These are phyloP conservation scores for Quadriops clusia DNA, from an alignment of 2,888 invertebrate species.

Conservation along the genomic window DNA sequence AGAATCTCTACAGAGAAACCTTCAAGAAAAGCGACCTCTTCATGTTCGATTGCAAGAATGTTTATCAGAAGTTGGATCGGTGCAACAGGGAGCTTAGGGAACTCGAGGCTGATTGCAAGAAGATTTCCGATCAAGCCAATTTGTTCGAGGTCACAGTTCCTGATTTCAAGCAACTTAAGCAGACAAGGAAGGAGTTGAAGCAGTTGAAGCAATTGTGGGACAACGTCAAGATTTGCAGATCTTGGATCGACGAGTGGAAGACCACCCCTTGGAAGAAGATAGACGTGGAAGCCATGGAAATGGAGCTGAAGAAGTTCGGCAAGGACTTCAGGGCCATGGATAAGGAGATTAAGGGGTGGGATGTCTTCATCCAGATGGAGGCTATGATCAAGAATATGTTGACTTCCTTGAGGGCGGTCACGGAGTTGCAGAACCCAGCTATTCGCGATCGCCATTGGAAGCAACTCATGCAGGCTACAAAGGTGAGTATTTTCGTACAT, in stretches of 20 bases:
- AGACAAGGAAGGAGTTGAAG: conserved; percentile 65
- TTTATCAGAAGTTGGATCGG: conserved; percentile 58
- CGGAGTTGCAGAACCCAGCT: conserved; percentile 88
- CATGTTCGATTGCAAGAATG: conserved; percentile 50
- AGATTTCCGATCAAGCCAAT: conserved; percentile 58
- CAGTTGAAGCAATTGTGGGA: conserved; percentile 81
- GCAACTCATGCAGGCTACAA: conserved; percentile 85
- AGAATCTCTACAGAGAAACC: conserved; percentile 62
- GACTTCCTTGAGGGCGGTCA: conserved; percentile 83
- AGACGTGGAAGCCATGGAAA: conserved; percentile 88
- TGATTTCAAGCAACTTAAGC: conserved; percentile 66
- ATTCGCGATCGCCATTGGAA: conserved; percentile 90
- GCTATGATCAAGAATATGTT: conserved; percentile 80
- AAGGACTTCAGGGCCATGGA: conserved; percentile 72
- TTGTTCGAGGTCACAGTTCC: conserved; percentile 80
- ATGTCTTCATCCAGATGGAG: conserved; percentile 70
- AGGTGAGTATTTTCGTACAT: conserved; percentile 41
- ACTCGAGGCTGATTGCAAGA: conserved; percentile 57
- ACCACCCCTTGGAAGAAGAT: conserved; percentile 88
- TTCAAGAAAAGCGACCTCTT: conserved; percentile 52
- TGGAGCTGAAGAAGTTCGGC: conserved; percentile 84
- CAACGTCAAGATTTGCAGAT: conserved; percentile 67
- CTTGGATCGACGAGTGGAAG: conserved; percentile 85
- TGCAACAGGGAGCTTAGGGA: conserved; percentile 50
- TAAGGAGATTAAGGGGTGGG: conserved; percentile 69